Conservation (phyloP, 2,113 vertebrate genomes). For the Varanus komodoensis region DNA sequence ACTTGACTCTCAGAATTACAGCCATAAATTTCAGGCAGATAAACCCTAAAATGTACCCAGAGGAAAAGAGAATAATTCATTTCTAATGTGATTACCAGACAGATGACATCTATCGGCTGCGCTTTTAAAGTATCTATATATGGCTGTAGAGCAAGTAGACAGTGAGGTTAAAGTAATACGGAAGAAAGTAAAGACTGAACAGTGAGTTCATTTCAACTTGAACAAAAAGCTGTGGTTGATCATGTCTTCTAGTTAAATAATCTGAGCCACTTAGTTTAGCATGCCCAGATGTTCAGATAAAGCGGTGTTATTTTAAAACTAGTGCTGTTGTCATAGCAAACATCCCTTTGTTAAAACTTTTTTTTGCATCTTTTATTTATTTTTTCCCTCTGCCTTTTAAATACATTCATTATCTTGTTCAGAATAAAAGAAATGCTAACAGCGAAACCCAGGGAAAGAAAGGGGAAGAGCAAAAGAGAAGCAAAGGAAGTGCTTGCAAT, state of each 20-base stretch:
- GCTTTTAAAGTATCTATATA: not conserved
- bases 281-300: slow-evolving; percentile 66
- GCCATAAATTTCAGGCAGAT: too few relatives aligned
- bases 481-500: slow-evolving; percentile 6
- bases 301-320: slow-evolving; percentile 53
- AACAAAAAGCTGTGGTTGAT: slow-evolving; percentile 24
- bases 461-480: not conserved
- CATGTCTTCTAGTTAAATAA: slow-evolving; percentile 33
- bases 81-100: not conserved
- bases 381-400: slow-evolving; percentile 18
- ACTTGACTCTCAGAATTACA: not conserved
- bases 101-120: not conserved
- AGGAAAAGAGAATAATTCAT: too few relatives aligned
- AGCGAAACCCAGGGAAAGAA: slow-evolving; percentile 49
- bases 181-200: slow-evolving; percentile 17
- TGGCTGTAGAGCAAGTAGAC: not conserved
- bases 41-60: not conserved
- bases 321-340: slow-evolving; percentile 50
- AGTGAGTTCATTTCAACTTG: slow-evolving; percentile 28
- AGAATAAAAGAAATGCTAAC: slow-evolving; percentile 38
- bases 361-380: not conserved
- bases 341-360: slow-evolving; percentile 9
- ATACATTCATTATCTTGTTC: slow-evolving; percentile 50
- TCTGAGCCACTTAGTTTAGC: slow-evolving; percentile 27
- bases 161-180: not conserved